Conservation (phyloP, 2,113 vertebrate genomes). For the Coptodon rendalli region DNA sequence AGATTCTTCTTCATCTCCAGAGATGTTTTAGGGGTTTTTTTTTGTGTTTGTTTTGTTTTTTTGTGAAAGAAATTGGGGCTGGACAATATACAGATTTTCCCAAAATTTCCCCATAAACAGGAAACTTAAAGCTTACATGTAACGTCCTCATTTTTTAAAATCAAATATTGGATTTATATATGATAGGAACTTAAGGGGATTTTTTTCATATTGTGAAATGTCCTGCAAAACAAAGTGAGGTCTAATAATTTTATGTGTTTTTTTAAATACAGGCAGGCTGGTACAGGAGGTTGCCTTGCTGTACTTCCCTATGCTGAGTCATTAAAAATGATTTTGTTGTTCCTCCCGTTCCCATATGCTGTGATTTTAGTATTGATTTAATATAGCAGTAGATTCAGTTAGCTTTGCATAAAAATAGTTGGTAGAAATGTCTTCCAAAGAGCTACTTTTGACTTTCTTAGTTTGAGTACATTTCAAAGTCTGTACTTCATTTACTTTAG, state of each 20-base stretch:
- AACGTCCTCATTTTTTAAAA: neutral
- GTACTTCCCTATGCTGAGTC: neutral
- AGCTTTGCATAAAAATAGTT: neutral
- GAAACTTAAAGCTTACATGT: neutral
- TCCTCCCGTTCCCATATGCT: neutral
- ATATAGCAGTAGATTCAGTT: neutral
- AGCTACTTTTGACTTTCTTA: neutral
- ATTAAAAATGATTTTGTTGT: neutral
- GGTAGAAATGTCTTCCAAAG: neutral
- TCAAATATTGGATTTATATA: neutral
- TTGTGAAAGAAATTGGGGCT: neutral
- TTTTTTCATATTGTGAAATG: neutral
- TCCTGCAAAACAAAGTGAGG: neutral
- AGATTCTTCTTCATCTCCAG: neutral
- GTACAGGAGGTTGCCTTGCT: neutral
- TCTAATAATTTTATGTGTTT: neutral
- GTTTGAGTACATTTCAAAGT: neutral
- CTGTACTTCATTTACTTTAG: neutral
- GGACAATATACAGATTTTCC: neutral
- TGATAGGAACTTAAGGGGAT: neutral
- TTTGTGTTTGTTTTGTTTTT: neutral
- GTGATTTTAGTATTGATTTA: neutral
- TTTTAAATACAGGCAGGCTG: neutral
- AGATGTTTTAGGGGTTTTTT: fast-evolving
- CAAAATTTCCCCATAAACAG: neutral